Evolutionary conservation across 2,113 vertebrate genomes (phyloP), one percentile per base, ranked within the genome.

Genomic region (Hippolais icterina): DNA sequence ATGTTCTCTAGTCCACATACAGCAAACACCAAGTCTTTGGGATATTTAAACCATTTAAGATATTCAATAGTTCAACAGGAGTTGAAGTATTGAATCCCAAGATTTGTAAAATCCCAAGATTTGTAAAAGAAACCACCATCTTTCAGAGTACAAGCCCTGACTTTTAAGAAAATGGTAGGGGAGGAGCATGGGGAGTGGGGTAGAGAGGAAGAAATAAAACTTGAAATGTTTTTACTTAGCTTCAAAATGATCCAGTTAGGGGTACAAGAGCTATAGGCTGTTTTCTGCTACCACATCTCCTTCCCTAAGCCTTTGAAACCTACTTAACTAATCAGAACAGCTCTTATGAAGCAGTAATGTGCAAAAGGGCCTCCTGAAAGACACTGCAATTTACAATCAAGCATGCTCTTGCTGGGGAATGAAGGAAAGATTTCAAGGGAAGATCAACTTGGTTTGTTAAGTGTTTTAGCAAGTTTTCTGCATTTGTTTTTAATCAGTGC

Each of bases 401-500:
- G 20, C 7, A 7, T 28, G 8, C 27, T 76, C 39, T 74, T 81
- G 37, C 70, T 76, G 66, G 20, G 70, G 41, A 61, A 56, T 1
- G 2, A 82, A 66, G 27, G 60, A 75, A 76, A 37, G 42, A 60
- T 69, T 61, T 84, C 7, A 33, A 4, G 24, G 24, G 61, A 87
- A 91, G 42, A 71, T 37, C 53, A 53, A 6, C 10, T 76, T 59
- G 22, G 19, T 87, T 93, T 84, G 20, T 79, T 37, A 60, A 87
- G 23, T n/a, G 46, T 87, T 75, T 60, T 37, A 56, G 5, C 57
- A 33, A 76, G 20, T 76, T 88, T 68, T 71, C 46, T 37, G 31
- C 54, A 74, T 96, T 66, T 94, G 88, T 29, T 90, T 88, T 90
- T 69, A 1, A 4, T 94, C 77, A 92, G 20, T 83, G 50, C 18